phyloP scores from a whole-genome alignment of 2,888 invertebrate species.

The Ophonus ardosiacus region DNA sequence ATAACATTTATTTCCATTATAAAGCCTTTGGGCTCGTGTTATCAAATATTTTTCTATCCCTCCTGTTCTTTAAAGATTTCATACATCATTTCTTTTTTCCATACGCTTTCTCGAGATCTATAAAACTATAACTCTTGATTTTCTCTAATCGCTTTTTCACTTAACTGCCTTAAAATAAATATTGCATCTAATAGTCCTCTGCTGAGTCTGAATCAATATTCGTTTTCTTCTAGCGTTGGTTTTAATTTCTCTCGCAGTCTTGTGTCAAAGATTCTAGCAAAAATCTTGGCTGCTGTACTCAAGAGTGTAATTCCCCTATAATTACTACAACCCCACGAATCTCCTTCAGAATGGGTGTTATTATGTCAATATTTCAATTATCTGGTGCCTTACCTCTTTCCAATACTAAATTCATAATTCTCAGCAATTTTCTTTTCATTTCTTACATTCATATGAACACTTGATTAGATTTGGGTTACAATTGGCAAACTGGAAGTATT shows the following conservation, averaged over 20 bases:
- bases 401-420: background rate
- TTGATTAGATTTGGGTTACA: too few species aligned
- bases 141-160: background rate
- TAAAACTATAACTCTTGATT: conserved; percentile 9
- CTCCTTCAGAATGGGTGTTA: conserved; percentile 53
- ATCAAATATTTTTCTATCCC: background rate
- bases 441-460: too few species aligned
- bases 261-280: conserved; percentile 43
- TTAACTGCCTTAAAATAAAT: background rate
- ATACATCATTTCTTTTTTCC: background rate
- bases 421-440: conserved; percentile 13
- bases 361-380: conserved; percentile 62
- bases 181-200: background rate
- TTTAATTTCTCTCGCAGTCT: conserved; percentile 18
- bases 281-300: conserved; percentile 49
- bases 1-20: background rate
- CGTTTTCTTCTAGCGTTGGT: conserved; percentile 46
- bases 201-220: conserved; percentile 50
- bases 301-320: conserved; percentile 55
- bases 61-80: background rate
- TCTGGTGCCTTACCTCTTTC: conserved; percentile 45
- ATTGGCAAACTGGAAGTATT: too few species aligned
- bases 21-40: background rate
- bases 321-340: conserved; percentile 36
- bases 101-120: conserved; percentile 38